phyloP scores from a whole-genome alignment of 1,140 invertebrate genomes.

The Sitodiplosis mosellana region DNA sequence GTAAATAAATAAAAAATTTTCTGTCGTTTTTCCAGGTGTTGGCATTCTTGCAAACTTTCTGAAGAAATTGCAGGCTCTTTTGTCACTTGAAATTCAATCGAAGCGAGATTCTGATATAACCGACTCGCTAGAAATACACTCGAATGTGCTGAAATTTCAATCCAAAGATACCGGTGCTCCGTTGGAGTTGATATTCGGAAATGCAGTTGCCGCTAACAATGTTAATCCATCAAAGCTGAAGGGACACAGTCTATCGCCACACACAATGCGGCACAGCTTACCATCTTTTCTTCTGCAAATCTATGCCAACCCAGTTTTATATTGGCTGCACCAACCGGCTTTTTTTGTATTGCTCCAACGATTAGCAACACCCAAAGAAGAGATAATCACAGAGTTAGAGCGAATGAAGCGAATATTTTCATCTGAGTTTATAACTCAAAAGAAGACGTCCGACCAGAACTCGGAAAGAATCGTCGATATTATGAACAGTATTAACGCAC shows the following conservation, averaged over 20 bases:
- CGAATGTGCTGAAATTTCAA: constrained; percentile 18
- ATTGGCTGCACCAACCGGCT: constrained; percentile 40
- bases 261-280: constrained; percentile 44
- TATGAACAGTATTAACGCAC: too few relatives aligned
- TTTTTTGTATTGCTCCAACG: constrained; percentile 27
- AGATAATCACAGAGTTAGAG: background rate
- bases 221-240: constrained; percentile 30
- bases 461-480: too few relatives aligned
- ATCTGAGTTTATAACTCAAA: constrained; percentile 4
- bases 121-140: constrained; percentile 19
- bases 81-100: constrained; percentile 27
- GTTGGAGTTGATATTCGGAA: constrained; percentile 8
- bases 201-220: constrained; percentile 20
- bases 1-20: too few relatives aligned
- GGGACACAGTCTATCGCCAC: constrained; percentile 39
- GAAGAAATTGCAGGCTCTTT: constrained; percentile 31
- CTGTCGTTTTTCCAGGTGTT: constrained; percentile 29
- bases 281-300: constrained; percentile 47
- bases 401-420: constrained; percentile 3
- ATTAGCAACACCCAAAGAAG: background rate
- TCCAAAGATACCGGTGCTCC: constrained; percentile 8
- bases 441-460: background rate
- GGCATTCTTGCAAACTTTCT: constrained; percentile 35
- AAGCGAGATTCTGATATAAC: constrained; percentile 21
- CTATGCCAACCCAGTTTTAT: constrained; percentile 51